Evolutionary conservation across 2,797 vertebrate species (phyloP).

Genomic region (Loris lydekkerianus): DNA sequence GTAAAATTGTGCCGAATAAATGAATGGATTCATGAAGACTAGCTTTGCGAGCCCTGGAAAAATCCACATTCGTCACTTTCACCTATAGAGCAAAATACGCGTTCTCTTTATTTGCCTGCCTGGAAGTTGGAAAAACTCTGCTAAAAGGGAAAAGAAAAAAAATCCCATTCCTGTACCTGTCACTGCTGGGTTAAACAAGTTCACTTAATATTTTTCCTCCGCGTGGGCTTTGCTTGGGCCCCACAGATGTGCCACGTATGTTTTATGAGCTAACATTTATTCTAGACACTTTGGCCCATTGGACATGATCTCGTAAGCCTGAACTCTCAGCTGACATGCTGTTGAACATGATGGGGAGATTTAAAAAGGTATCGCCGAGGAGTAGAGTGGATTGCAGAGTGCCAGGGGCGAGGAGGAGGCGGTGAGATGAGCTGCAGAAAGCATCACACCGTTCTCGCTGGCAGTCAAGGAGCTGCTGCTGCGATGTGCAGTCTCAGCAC

Average conservation of each 20-base stretch:
- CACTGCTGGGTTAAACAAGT: background rate
- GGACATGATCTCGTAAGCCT: slow-evolving; percentile 65
- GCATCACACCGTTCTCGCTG: background rate
- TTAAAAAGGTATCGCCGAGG: slow-evolving; percentile 48
- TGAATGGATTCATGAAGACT: background rate
- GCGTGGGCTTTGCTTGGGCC: slow-evolving; percentile 20
- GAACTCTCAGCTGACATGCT: slow-evolving; percentile 65
- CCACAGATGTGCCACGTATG: background rate
- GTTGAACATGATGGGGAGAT: slow-evolving; percentile 70
- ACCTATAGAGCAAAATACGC: background rate
- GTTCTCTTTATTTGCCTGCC: slow-evolving; percentile 34
- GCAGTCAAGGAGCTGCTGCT: background rate
- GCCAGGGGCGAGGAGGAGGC: slow-evolving; percentile 52
- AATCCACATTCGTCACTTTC: background rate
- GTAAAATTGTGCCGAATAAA: background rate
- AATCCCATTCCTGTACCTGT: background rate
- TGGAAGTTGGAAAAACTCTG: slow-evolving; percentile 41
- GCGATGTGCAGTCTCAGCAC: background rate
- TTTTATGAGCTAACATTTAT: slow-evolving; percentile 79
- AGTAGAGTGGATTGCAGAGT: slow-evolving; percentile 45
- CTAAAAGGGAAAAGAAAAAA: background rate
- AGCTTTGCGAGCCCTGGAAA: slow-evolving; percentile 41
- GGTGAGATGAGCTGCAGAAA: background rate
- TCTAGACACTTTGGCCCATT: slow-evolving; percentile 71
- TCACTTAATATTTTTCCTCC: background rate